A percentile compares a stretch with the other conserved stretches of the same genome.
phyloP scores from a whole-genome alignment of 2,888 invertebrate genomes.

The Tipula vernalis region DNA sequence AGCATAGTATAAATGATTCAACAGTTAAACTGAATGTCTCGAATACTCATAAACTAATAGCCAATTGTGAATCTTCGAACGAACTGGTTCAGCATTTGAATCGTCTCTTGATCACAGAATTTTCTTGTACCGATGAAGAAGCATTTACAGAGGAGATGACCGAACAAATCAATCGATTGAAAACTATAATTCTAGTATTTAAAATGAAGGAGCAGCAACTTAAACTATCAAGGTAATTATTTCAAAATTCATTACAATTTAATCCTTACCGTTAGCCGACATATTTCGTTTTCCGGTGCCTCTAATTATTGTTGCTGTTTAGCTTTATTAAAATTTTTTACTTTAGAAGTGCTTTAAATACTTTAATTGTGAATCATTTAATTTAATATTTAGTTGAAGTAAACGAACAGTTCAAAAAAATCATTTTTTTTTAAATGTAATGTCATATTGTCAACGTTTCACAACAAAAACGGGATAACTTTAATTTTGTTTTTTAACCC shows the following conservation, averaged over 20 bases:
- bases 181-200: constrained; percentile 53
- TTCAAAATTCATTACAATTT: constrained; percentile 10
- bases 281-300: too few relatives aligned
- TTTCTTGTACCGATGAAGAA: constrained; percentile 50
- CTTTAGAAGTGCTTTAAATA: too few relatives aligned
- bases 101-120: constrained; percentile 59
- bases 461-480: background rate
- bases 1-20: constrained; percentile 45
- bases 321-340: too few relatives aligned
- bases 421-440: background rate
- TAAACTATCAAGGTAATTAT: constrained; percentile 56
- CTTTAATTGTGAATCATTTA: too few relatives aligned
- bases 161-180: constrained; percentile 51
- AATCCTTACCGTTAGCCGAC: background rate
- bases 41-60: constrained; percentile 60
- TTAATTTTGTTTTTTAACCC: background rate
- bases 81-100: constrained; percentile 73
- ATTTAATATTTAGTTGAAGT: too few relatives aligned
- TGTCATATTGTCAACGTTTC: background rate
- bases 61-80: constrained; percentile 65
- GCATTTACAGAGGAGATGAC: constrained; percentile 53
- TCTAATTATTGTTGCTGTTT: too few relatives aligned
- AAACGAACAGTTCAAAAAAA: too few relatives aligned
- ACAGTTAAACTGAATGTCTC: constrained; percentile 51
- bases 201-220: constrained; percentile 64